These are phyloP conservation scores for Sericinus montela DNA, from an alignment of 2,888 invertebrate genomes.

Conservation along the genomic window DNA sequence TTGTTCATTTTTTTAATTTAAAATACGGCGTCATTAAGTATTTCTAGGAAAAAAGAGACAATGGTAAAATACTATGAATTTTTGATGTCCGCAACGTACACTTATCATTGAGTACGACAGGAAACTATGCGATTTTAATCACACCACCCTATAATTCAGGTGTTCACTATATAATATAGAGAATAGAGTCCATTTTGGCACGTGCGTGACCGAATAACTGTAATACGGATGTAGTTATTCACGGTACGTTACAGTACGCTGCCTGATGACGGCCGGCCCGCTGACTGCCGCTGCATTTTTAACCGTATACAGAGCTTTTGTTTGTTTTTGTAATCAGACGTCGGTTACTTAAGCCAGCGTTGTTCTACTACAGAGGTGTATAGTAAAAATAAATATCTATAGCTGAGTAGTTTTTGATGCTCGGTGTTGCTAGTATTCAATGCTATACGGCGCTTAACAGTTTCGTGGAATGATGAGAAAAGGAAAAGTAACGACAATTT, in stretches of 20 bases:
- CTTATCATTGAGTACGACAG: constrained; percentile 55
- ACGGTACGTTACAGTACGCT: constrained; percentile 51
- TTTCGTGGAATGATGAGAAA: background rate
- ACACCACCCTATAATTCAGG: constrained; percentile 37
- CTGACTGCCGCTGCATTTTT: constrained; percentile 46
- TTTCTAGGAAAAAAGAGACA: too few relatives aligned
- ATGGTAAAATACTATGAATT: constrained; percentile 10
- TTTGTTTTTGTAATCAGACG: constrained; percentile 52
- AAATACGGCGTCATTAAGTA: too few relatives aligned
- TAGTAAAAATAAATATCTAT: constrained; percentile 4
- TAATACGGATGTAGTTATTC: constrained; percentile 54
- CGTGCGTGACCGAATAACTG: constrained; percentile 38
- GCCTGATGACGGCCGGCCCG: constrained; percentile 43
- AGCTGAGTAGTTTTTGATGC: background rate
- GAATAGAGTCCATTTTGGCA: constrained; percentile 28
- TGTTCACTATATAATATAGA: constrained; percentile 23
- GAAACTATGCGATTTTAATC: constrained; percentile 64
- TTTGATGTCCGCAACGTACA: constrained; percentile 36
- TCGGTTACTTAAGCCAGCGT: constrained; percentile 26
- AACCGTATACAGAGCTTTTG: constrained; percentile 53
- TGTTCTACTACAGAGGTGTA: constrained; percentile 16
- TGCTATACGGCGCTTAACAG: background rate
- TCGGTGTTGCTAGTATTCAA: background rate
- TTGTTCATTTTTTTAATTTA: too few relatives aligned
- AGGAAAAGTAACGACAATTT: background rate